These are phyloP conservation scores for Patiria pectinifera DNA, from an alignment of 53 echinoderm and acorn worm species.

Conservation along the genomic window DNA sequence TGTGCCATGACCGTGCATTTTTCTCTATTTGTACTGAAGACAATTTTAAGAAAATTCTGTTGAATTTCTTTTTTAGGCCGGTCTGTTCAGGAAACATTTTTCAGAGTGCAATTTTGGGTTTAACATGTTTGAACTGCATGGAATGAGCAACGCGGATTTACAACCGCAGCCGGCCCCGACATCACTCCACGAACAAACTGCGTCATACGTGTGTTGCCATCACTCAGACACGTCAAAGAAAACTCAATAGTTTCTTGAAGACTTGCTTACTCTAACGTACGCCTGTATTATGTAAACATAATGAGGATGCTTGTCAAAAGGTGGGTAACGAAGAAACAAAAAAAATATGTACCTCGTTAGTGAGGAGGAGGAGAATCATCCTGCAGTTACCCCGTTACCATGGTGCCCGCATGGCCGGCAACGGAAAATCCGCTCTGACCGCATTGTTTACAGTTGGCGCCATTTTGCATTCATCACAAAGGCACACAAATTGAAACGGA, in stretches of 20 bases:
- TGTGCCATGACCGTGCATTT: background rate
- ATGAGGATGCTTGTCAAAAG: background rate
- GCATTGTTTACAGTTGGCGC: conserved; percentile 21
- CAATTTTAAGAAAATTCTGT: too few relatives aligned
- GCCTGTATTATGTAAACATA: background rate
- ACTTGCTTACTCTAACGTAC: background rate
- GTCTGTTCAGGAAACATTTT: background rate
- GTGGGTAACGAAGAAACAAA: background rate
- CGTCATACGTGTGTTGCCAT: background rate
- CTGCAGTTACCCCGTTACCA: conserved; percentile 1
- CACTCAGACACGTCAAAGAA: background rate
- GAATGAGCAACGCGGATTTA: background rate
- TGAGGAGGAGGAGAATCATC: background rate
- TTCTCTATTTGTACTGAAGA: too few relatives aligned
- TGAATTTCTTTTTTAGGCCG: too few relatives aligned
- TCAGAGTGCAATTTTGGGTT: background rate
- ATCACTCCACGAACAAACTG: background rate
- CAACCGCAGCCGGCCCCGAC: background rate
- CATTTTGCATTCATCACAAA: conserved; percentile 12
- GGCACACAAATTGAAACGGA: background rate
- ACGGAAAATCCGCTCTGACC: background rate
- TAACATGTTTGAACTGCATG: background rate
- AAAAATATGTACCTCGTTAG: background rate
- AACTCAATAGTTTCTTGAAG: background rate
- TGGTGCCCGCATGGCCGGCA: background rate